These are phyloP conservation scores for Dioctria rufipes DNA, from an alignment of 2,888 invertebrate genomes.

Conservation along the genomic window DNA sequence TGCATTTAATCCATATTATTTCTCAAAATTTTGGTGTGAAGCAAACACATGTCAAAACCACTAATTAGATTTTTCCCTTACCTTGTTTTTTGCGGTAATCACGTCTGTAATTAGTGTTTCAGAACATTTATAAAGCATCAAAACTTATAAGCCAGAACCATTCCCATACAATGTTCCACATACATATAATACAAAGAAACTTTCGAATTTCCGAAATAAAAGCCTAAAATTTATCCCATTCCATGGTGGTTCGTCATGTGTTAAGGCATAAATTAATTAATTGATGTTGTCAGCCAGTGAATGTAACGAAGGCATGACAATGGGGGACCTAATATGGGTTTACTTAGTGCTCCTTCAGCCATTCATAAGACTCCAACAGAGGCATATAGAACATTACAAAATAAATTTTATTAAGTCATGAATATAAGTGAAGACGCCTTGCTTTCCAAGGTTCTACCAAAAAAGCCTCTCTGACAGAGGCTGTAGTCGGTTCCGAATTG, in stretches of 20 bases:
- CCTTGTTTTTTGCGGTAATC: too few relatives aligned
- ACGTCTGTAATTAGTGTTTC: too few relatives aligned
- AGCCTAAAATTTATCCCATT: neutral
- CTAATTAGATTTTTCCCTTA: too few relatives aligned
- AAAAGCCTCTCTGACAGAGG: neutral
- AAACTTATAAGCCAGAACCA: too few relatives aligned
- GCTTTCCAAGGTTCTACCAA: neutral
- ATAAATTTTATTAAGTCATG: constrained; percentile 40
- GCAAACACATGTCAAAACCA: too few relatives aligned
- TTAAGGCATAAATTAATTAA: constrained; percentile 1
- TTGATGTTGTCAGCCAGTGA: neutral
- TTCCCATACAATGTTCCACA: too few relatives aligned
- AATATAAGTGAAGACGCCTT: constrained; percentile 18
- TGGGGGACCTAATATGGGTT: neutral
- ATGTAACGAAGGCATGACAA: neutral
- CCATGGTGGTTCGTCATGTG: neutral
- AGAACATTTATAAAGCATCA: too few relatives aligned
- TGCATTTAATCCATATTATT: too few relatives aligned
- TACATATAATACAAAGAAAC: too few relatives aligned
- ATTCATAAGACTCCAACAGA: neutral
- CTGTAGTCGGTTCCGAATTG: neutral
- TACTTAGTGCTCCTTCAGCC: constrained; percentile 1
- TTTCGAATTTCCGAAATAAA: neutral
- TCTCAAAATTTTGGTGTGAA: too few relatives aligned
- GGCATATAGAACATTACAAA: constrained; percentile 1